A percentile compares a stretch with the other conserved stretches of the same genome.
These are phyloP conservation scores for Proales similis DNA, from an alignment of 1,140 invertebrate species.

Conservation along the genomic window DNA sequence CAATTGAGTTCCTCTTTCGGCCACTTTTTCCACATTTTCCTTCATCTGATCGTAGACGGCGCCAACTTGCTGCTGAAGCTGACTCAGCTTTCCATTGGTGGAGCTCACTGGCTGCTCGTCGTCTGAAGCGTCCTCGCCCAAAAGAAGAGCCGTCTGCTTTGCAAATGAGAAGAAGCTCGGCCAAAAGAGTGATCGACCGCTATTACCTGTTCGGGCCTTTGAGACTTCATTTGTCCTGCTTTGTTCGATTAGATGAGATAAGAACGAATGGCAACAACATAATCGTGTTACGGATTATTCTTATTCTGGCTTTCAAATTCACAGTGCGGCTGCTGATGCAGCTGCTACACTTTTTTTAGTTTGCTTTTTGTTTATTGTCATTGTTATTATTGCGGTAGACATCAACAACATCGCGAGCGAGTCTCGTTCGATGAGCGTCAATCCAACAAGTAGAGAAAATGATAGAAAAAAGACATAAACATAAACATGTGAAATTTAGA, in stretches of 20 bases:
- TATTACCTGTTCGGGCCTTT: too few species aligned
- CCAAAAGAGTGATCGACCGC: too few species aligned
- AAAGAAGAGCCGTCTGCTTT: slow-evolving; percentile 15
- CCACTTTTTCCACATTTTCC: slow-evolving; percentile 35
- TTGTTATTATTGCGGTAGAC: too few species aligned
- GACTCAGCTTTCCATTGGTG: not conserved
- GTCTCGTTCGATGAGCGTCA: not conserved
- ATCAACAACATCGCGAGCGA: too few species aligned
- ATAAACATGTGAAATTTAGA: not conserved
- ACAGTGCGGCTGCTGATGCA: too few species aligned
- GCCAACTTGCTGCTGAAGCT: slow-evolving; percentile 15
- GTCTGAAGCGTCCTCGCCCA: slow-evolving; percentile 3
- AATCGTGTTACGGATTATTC: too few species aligned
- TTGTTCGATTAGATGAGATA: too few species aligned
- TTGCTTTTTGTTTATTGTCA: too few species aligned
- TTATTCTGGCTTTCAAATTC: too few species aligned
- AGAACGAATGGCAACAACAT: too few species aligned
- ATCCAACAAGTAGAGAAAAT: not conserved
- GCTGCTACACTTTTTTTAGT: too few species aligned
- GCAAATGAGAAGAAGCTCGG: not conserved
- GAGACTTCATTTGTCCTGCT: too few species aligned
- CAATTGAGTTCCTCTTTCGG: slow-evolving; percentile 27
- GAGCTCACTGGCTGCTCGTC: slow-evolving; percentile 9
- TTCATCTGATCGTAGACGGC: slow-evolving; percentile 35
- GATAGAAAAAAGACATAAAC: not conserved